Conservation (phyloP, 2,888 invertebrate genomes). For the Archaeoteleia sp. region DNA sequence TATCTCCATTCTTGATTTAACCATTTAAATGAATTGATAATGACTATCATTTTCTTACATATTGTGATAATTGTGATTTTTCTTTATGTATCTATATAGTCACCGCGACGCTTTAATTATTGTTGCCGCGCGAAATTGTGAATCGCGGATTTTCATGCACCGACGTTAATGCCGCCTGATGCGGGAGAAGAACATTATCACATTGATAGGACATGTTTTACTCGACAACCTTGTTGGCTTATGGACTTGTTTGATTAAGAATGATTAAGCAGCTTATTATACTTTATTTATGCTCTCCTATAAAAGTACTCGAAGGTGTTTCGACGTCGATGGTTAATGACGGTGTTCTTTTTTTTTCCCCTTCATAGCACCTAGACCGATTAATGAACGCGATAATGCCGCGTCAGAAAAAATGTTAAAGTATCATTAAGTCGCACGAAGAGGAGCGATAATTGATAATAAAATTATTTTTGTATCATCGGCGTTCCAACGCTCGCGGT, state of each 20-base stretch:
- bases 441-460: too few relatives aligned
- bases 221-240: conserved; percentile 40
- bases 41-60: too few relatives aligned
- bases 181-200: conserved; percentile 19
- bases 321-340: conserved; percentile 14
- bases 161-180: too few relatives aligned
- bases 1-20: too few relatives aligned
- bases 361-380: conserved; percentile 6
- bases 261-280: conserved; percentile 49
- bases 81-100: too few relatives aligned
- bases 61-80: too few relatives aligned
- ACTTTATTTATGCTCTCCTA: conserved; percentile 33
- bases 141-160: conserved; percentile 31
- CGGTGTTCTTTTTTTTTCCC: conserved; percentile 4
- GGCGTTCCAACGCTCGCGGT: too few relatives aligned
- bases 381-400: conserved; percentile 18
- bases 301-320: conserved; percentile 20
- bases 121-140: too few relatives aligned
- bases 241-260: conserved; percentile 36
- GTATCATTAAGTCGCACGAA: too few relatives aligned
- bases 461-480: too few relatives aligned
- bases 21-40: too few relatives aligned
- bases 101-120: conserved; percentile 18
- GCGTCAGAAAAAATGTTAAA: conserved; percentile 1
- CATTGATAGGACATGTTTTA: conserved; percentile 20